Base-by-base conservation (phyloP, 2,888 invertebrate genomes). In the Sipha maydis region DNA sequence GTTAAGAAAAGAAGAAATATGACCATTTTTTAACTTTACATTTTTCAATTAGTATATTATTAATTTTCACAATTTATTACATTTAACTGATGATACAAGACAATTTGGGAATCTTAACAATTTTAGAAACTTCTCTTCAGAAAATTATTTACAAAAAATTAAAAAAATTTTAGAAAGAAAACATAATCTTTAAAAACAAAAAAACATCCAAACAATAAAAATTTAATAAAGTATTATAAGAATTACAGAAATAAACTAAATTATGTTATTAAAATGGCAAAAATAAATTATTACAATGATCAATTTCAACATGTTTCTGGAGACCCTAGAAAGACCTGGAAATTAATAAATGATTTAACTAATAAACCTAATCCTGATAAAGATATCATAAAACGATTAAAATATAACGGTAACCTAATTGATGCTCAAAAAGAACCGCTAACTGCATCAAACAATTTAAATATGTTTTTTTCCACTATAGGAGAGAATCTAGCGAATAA, bases 231-330 rank as follows among this genome's bases (percentile, higher is more conserved):
- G 38, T 41, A 41, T 7, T 41, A 41, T 41, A 41, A 41, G 7
- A 41, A 41, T 41, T 41, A 41, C 38, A 41, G 38, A 56, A 48
- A 73, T 83, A 83, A 83, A 41, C 41, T 83, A 83, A 83, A 83
- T 71, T 48, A 28, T 71, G 11, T 73, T 21, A 71, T 82, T 61
- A 83, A 71, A 83, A 83, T 71, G 31, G 19, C 71, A 3, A 83
- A 83, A 73, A 83, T 73, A 31, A 71, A 83, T 83, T 83, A 73
- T 83, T 83, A n/a, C 25, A 71, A 83, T 21, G 71, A 80, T 25
- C 5, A 80, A 80, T 31, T 80, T 56, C 28, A 28, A 56, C 19
- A n/a, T 31, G 56, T 61, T 19, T 48, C 69, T 5, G 31, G 54
- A 7, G 28, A 54, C 48, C 69, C 69, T 71, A 83, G 41, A 83